Conservation (phyloP, 2,888 invertebrate species). For the Cheilosia grossa region DNA sequence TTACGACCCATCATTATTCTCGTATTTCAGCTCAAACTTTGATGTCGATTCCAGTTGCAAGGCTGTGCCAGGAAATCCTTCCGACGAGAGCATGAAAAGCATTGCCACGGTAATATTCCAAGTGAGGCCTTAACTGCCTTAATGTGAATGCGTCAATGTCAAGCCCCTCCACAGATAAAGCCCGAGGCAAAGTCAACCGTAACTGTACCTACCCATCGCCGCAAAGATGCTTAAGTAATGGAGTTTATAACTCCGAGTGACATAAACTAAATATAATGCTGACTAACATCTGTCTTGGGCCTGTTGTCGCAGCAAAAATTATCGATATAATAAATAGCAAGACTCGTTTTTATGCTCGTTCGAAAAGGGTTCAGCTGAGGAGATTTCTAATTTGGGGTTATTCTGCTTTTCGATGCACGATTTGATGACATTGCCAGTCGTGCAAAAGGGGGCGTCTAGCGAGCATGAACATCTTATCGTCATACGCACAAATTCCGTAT, state of each 20-base stretch:
- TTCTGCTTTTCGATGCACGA: constrained; percentile 27
- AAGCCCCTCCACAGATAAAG: constrained; percentile 1
- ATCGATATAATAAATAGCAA: constrained; percentile 17
- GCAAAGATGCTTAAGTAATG: neutral
- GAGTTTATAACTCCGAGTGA: neutral
- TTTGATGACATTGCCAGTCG: neutral
- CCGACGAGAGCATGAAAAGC: neutral
- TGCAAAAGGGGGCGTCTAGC: constrained; percentile 55
- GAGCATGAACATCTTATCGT: constrained; percentile 46
- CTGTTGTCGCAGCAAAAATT: neutral
- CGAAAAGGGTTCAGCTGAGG: constrained; percentile 6
- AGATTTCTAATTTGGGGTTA: constrained; percentile 12
- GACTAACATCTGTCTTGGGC: neutral
- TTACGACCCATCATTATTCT: neutral
- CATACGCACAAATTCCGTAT: constrained; percentile 31
- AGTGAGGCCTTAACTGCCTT: neutral
- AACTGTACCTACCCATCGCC: neutral
- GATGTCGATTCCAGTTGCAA: constrained; percentile 16
- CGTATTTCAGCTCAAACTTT: neutral
- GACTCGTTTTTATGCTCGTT: neutral
- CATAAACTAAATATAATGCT: too few species aligned
- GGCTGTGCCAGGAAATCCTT: neutral
- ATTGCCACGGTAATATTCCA: neutral
- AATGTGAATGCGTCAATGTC: constrained; percentile 31
- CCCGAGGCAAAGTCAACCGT: too few species aligned